Evolutionary conservation across 2,888 invertebrate species (phyloP).

Genomic region (Epinotia demarniana): DNA sequence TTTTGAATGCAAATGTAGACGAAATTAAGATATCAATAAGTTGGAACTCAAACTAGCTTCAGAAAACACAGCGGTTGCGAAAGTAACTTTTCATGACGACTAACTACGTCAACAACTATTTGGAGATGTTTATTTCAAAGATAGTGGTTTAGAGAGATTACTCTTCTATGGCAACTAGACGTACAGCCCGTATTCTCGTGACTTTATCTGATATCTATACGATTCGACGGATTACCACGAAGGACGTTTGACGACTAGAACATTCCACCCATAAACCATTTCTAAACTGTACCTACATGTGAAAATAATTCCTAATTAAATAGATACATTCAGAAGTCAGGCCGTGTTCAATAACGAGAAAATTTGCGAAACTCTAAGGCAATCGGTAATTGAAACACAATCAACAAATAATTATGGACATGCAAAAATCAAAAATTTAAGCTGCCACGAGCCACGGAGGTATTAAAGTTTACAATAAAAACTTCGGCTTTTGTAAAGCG

Average conservation of each 20-base stretch:
- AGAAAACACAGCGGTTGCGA: neutral
- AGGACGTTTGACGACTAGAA: slow-evolving; percentile 20
- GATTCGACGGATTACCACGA: slow-evolving; percentile 18
- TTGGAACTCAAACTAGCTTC: neutral
- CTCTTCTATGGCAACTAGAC: slow-evolving; percentile 1
- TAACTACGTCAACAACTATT: slow-evolving; percentile 8
- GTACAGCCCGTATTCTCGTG: neutral
- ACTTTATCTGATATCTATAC: slow-evolving; percentile 25
- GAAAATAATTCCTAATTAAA: neutral
- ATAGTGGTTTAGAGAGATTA: slow-evolving; percentile 8
- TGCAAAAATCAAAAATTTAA: neutral
- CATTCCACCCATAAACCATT: slow-evolving; percentile 5
- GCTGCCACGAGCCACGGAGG: neutral
- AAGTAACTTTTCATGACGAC: neutral
- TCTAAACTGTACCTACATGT: neutral
- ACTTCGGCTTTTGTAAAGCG: slow-evolving; percentile 1
- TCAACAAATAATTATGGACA: neutral
- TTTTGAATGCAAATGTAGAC: neutral
- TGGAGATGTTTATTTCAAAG: neutral
- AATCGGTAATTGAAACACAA: neutral
- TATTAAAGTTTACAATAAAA: slow-evolving; percentile 5
- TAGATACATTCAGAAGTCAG: neutral
- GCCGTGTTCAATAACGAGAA: neutral
- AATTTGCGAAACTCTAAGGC: slow-evolving; percentile 1
- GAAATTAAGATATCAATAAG: neutral